Conservation (phyloP, 1,140 invertebrate species). For the Drosophila tristis region DNA sequence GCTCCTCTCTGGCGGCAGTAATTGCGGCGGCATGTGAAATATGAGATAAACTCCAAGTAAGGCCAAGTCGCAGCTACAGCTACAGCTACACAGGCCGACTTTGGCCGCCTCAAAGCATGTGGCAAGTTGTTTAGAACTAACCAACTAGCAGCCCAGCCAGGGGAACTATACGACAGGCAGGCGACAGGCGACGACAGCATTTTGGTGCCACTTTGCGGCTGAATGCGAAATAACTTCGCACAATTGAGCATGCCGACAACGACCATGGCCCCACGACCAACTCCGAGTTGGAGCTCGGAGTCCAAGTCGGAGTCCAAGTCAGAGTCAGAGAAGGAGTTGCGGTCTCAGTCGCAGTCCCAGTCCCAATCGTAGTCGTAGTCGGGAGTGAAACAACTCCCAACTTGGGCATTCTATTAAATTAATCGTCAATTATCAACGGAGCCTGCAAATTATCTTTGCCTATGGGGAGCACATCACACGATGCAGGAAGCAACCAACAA, state of each 20-base stretch:
- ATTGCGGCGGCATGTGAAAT: conserved; percentile 82
- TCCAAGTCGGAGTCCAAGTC: neutral
- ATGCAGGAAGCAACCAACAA: conserved; percentile 3
- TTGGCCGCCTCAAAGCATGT: conserved; percentile 67
- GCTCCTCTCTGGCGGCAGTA: conserved; percentile 56
- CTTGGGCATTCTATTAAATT: conserved; percentile 83
- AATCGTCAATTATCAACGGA: conserved; percentile 81
- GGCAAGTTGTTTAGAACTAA: conserved; percentile 81
- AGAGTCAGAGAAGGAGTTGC: conserved; percentile 8
- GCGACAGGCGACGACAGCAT: conserved; percentile 75
- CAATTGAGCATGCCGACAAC: conserved; percentile 79
- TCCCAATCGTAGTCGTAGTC: conserved; percentile 12
- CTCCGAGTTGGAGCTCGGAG: neutral
- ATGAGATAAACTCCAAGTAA: conserved; percentile 82
- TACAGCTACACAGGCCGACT: conserved; percentile 9
- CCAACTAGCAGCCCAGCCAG: conserved; percentile 48
- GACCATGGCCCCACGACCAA: conserved; percentile 6
- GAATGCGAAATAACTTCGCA: conserved; percentile 81
- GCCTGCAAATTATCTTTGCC: conserved; percentile 49
- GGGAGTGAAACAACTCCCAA: conserved; percentile 57
- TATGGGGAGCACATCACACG: conserved; percentile 44
- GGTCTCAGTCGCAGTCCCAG: neutral
- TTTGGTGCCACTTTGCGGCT: conserved; percentile 80
- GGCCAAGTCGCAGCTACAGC: conserved; percentile 49
- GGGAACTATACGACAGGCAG: conserved; percentile 40